A percentile compares a stretch with the other conserved stretches of the same genome.
Evolutionary conservation across 2,113 vertebrate species (phyloP).

Genomic region (Corvus cornix): DNA sequence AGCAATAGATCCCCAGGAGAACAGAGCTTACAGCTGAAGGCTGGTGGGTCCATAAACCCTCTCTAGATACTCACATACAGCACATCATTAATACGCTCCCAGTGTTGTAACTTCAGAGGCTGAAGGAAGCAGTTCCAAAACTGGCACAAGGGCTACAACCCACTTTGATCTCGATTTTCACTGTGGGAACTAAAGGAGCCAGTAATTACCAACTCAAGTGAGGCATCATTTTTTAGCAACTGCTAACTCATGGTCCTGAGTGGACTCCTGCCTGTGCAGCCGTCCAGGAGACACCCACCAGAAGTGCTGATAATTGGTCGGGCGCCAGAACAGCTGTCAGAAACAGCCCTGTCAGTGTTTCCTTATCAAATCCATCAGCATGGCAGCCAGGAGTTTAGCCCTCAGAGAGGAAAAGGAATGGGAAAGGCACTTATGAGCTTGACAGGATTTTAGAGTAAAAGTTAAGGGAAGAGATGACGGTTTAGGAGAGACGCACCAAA

Average conservation of each 20-base stretch:
- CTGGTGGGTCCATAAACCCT: neutral
- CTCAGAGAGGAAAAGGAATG: neutral
- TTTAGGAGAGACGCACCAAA: neutral
- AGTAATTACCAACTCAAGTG: neutral
- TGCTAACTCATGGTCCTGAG: neutral
- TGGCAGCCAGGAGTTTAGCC: neutral
- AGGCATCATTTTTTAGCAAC: neutral
- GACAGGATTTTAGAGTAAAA: slow-evolving; percentile 11
- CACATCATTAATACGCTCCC: neutral
- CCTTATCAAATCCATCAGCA: neutral
- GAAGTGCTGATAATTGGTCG: neutral
- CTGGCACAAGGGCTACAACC: neutral
- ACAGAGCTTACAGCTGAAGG: neutral
- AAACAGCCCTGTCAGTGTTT: neutral
- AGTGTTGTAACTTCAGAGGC: neutral
- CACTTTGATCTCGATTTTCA: neutral
- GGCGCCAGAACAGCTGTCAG: neutral
- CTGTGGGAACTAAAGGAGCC: neutral
- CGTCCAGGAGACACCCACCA: neutral
- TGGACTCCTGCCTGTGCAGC: neutral
- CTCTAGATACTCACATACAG: neutral
- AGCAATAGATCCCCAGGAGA: neutral
- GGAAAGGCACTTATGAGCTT: slow-evolving; percentile 21
- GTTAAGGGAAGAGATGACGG: neutral
- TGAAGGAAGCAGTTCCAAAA: neutral